Percentiles rank a stretch among this genome's conserved stretches.
Evolutionary conservation across 2,113 vertebrate species (phyloP).

Genomic region (Syngnathus scovelli): DNA sequence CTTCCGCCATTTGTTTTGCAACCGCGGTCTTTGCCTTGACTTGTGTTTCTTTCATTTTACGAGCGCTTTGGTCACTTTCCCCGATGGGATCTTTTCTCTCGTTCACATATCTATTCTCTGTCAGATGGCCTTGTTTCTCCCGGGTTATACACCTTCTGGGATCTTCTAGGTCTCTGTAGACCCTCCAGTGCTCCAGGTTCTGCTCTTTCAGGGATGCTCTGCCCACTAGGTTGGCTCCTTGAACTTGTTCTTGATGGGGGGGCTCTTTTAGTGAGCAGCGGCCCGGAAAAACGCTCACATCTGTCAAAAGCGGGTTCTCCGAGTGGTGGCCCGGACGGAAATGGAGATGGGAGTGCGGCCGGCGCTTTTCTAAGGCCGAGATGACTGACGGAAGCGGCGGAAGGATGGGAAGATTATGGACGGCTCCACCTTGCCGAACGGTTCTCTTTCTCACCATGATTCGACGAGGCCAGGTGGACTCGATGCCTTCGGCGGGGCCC

Average conservation of each 20-base stretch:
- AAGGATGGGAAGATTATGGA: constrained; percentile 75
- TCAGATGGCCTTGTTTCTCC: constrained; percentile 42
- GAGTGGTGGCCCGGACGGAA: constrained; percentile 56
- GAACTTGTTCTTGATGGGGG: constrained; percentile 37
- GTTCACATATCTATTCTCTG: constrained; percentile 23
- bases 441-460: constrained; percentile 72
- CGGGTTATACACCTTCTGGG: constrained; percentile 37
- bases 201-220: constrained; percentile 67
- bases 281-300: constrained; percentile 49
- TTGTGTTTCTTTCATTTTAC: constrained; percentile 21
- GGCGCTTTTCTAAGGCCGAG: constrained; percentile 64
- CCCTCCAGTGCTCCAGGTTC: constrained; percentile 70
- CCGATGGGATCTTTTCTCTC: constrained; percentile 5
- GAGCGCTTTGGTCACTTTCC: not conserved
- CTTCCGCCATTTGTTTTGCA: constrained; percentile 7
- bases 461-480: constrained; percentile 74
- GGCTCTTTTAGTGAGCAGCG: constrained; percentile 66
- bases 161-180: constrained; percentile 60
- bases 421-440: constrained; percentile 71
- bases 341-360: constrained; percentile 42
- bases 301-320: constrained; percentile 53
- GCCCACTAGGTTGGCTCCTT: constrained; percentile 34
- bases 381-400: constrained; percentile 71
- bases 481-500: constrained; percentile 56
- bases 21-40: not conserved